These are phyloP conservation scores for Lutraria lutraria DNA, from an alignment of 2,888 invertebrate genomes.

Conservation along the genomic window DNA sequence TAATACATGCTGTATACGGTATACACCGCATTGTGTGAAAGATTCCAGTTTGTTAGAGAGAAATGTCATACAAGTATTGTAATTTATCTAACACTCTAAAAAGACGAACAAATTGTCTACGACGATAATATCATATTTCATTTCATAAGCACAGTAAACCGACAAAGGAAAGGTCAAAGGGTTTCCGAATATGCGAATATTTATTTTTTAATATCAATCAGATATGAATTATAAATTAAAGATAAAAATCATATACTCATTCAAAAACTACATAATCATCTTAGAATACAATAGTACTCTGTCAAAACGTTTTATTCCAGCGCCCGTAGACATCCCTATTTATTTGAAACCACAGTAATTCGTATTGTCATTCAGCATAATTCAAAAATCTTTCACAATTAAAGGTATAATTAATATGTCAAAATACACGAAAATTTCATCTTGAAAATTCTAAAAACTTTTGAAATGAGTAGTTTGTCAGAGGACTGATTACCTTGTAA, in stretches of 20 bases:
- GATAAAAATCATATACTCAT: slow-evolving; percentile 35
- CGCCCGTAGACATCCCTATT: slow-evolving; percentile 36
- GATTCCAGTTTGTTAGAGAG: too few species aligned
- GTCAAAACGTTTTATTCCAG: slow-evolving; percentile 45
- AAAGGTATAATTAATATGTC: slow-evolving; percentile 66
- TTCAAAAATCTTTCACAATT: slow-evolving; percentile 53
- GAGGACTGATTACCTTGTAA: slow-evolving; percentile 45
- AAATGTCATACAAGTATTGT: too few species aligned
- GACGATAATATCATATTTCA: background rate
- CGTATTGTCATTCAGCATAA: slow-evolving; percentile 41
- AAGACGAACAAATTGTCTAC: background rate
- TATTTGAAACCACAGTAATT: slow-evolving; percentile 24
- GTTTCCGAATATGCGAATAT: slow-evolving; percentile 21
- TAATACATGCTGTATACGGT: too few species aligned
- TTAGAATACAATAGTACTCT: slow-evolving; percentile 14
- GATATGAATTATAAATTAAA: slow-evolving; percentile 45
- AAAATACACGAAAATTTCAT: slow-evolving; percentile 52
- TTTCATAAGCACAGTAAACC: background rate
- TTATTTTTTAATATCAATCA: slow-evolving; percentile 12
- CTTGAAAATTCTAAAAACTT: slow-evolving; percentile 35
- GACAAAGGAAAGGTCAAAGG: slow-evolving; percentile 5
- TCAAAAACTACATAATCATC: slow-evolving; percentile 38
- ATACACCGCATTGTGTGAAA: too few species aligned
- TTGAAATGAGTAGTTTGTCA: slow-evolving; percentile 54
- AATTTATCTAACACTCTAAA: background rate